Percentiles rank a stretch among this genome's conserved stretches.
phyloP scores from a whole-genome alignment of 2,113 vertebrate genomes.

The Himantopus leucocephalus region DNA sequence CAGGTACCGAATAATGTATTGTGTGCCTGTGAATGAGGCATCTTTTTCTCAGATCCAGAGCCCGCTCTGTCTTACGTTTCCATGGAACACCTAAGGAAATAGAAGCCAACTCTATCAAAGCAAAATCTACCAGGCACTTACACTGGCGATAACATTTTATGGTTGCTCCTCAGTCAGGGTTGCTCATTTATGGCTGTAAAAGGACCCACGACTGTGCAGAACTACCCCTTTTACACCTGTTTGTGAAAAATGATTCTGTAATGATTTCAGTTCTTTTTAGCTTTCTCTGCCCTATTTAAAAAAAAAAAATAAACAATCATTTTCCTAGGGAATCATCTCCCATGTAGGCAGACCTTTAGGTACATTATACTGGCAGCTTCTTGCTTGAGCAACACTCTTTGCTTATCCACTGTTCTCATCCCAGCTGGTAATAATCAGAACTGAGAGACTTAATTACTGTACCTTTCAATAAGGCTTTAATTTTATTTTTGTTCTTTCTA shows the following conservation, averaged over 20 bases:
- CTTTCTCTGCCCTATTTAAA: neutral
- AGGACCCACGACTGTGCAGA: neutral
- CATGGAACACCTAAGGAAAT: neutral
- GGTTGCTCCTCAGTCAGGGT: neutral
- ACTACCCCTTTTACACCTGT: neutral
- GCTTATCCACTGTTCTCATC: neutral
- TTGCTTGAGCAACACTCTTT: neutral
- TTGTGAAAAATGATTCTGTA: neutral
- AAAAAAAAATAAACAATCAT: rapidly evolving
- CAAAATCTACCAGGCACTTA: neutral
- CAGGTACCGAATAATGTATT: neutral
- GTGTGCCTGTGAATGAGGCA: neutral
- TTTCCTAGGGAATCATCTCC: neutral
- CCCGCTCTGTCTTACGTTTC: neutral
- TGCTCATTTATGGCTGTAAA: neutral
- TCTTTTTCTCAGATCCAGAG: neutral
- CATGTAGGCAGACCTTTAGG: neutral
- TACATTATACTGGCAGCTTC: neutral
- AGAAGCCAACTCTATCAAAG: neutral
- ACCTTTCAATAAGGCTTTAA: slow-evolving; percentile 61
- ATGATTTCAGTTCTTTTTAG: neutral
- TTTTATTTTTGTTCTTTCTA: slow-evolving; percentile 68
- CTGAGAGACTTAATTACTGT: slow-evolving; percentile 74
- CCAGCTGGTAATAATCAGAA: slow-evolving; percentile 56
- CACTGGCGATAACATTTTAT: neutral